A percentile compares a stretch with the other conserved stretches of the same genome.
These are phyloP conservation scores for Cheilinus undulatus DNA, from an alignment of 2,113 vertebrate species.

Conservation along the genomic window DNA sequence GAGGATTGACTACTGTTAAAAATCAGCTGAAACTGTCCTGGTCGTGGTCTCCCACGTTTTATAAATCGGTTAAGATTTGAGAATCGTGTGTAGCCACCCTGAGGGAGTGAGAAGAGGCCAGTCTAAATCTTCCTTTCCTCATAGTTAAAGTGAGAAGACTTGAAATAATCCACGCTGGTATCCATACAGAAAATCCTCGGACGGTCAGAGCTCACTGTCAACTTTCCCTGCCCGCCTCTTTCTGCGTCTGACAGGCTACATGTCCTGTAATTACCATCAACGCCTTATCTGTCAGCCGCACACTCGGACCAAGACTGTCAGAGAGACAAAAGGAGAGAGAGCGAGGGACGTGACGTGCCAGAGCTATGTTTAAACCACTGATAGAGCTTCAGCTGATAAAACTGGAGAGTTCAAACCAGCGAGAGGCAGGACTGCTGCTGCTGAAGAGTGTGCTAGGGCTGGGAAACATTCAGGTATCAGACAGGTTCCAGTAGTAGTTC, in stretches of 20 bases:
- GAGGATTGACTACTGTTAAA: no score
- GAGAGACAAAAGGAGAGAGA: slow-evolving; percentile 21
- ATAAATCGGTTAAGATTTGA: no score
- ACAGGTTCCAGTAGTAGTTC: no score
- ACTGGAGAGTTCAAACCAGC: slow-evolving; percentile 42
- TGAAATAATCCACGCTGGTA: background rate
- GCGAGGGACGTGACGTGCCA: slow-evolving; percentile 18
- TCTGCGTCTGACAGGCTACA: slow-evolving; percentile 29
- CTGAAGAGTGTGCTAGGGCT: no score
- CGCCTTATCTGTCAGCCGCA: slow-evolving; percentile 59
- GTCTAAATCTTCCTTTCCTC: background rate
- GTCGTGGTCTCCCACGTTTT: no score
- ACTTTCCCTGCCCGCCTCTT: background rate
- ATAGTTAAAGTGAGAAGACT: background rate
- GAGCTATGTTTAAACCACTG: slow-evolving; percentile 51
- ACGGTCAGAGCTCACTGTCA: background rate
- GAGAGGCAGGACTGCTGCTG: slow-evolving; percentile 20
- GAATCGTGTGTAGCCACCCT: no score
- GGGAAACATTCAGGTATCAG: no score
- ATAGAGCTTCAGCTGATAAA: slow-evolving; percentile 47
- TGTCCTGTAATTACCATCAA: slow-evolving; percentile 61
- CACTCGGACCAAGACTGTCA: slow-evolving; percentile 33
- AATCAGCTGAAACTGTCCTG: no score
- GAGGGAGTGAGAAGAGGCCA: background rate
- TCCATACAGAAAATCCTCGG: background rate